A percentile compares a stretch with the other conserved stretches of the same genome.
phyloP scores from a whole-genome alignment of 2,888 invertebrate genomes.

The Odontocolon sp. region DNA sequence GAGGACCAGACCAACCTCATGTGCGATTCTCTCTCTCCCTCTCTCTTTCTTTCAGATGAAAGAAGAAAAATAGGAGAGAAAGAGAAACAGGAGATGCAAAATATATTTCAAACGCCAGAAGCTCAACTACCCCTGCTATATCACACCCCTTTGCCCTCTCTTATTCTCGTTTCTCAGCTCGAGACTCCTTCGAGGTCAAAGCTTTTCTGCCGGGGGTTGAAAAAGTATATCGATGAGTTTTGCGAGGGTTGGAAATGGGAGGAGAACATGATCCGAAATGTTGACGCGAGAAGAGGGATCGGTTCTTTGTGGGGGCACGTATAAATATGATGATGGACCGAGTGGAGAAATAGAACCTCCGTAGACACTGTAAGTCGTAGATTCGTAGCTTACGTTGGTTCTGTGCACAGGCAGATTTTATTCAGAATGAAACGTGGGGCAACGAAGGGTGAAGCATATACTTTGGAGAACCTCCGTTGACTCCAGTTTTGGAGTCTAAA shows the following conservation, averaged over 20 bases:
- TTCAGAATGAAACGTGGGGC: too few relatives aligned
- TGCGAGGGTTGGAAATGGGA: background rate
- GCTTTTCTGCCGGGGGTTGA: background rate
- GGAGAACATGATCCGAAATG: background rate
- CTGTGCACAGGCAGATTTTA: too few relatives aligned
- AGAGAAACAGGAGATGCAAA: slow-evolving; percentile 53
- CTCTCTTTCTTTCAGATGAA: slow-evolving; percentile 10
- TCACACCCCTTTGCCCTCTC: background rate
- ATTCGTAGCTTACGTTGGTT: too few relatives aligned
- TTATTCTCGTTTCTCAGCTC: background rate
- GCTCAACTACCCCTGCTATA: slow-evolving; percentile 9
- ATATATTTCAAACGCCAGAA: slow-evolving; percentile 44
- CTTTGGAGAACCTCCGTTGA: too few relatives aligned
- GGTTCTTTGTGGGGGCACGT: too few relatives aligned
- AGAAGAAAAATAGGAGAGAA: background rate
- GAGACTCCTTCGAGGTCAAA: slow-evolving; percentile 21
- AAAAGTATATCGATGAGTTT: slow-evolving; percentile 3
- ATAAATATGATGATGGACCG: too few relatives aligned
- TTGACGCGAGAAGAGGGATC: background rate
- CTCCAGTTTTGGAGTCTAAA: too few relatives aligned
- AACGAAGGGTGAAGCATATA: too few relatives aligned
- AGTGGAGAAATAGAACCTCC: too few relatives aligned
- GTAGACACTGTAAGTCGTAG: too few relatives aligned
- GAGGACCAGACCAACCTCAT: too few relatives aligned
- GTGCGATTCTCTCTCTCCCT: too few relatives aligned